A percentile compares a stretch with the other conserved stretches of the same genome.
These are phyloP conservation scores for Noctua janthina DNA, from an alignment of 2,888 invertebrate genomes.

Conservation along the genomic window DNA sequence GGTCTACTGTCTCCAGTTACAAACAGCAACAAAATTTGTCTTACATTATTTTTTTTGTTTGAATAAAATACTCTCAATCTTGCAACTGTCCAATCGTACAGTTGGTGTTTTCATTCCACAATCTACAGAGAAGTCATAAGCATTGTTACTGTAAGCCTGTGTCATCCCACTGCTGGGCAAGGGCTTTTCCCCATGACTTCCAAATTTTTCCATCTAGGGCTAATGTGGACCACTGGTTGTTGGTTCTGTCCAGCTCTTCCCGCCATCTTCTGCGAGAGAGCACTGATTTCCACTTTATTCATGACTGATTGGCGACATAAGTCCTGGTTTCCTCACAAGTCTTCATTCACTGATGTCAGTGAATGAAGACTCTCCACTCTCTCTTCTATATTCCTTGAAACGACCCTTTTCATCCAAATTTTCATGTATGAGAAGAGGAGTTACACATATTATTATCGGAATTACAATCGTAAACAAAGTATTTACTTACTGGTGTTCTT, in stretches of 20 bases:
- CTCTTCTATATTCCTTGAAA: too few relatives aligned
- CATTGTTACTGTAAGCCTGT: background rate
- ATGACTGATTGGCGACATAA: background rate
- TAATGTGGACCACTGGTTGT: background rate
- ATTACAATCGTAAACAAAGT: background rate
- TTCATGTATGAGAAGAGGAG: background rate
- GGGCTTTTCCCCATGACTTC: background rate
- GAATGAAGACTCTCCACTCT: too few relatives aligned
- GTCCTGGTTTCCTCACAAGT: background rate
- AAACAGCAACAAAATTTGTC: background rate
- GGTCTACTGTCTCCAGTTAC: background rate
- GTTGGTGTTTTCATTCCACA: too few relatives aligned
- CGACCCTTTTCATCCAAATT: background rate
- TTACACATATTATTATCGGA: background rate
- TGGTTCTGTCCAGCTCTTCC: background rate
- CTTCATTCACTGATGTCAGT: background rate
- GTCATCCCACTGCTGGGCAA: background rate
- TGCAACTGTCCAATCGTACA: background rate
- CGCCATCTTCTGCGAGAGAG: background rate
- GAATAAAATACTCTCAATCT: background rate
- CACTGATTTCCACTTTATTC: too few relatives aligned
- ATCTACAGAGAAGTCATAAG: background rate
- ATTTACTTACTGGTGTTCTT: background rate
- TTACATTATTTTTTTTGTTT: too few relatives aligned
- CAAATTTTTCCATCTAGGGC: background rate